Evolutionary conservation across 2,888 invertebrate genomes (phyloP).

Genomic region (Listrodromus nycthemerus): DNA sequence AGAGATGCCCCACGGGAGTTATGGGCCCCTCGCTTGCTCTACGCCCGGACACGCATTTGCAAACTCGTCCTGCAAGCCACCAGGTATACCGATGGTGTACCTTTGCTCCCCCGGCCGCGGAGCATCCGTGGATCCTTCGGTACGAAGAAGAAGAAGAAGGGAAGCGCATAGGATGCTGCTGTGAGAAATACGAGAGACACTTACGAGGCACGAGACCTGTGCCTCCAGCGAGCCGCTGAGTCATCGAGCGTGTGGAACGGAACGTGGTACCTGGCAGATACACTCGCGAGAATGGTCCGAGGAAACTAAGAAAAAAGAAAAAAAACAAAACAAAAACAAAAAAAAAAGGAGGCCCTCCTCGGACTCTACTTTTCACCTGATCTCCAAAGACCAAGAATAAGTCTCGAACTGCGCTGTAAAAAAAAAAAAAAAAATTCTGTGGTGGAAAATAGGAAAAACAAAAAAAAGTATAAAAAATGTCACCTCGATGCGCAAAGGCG

Average conservation of each 20-base stretch:
- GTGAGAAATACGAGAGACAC: conserved; percentile 53
- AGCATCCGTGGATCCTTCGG: conserved; percentile 25
- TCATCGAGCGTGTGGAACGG: conserved; percentile 41
- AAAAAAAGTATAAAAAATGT: neutral
- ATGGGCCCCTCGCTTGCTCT: conserved; percentile 64
- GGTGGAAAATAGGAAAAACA: too few species aligned
- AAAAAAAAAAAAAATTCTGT: neutral
- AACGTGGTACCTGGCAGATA: conserved; percentile 19
- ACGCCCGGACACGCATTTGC: conserved; percentile 69
- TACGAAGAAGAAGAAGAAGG: conserved; percentile 28
- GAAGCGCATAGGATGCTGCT: conserved; percentile 36
- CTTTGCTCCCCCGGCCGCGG: conserved; percentile 33
- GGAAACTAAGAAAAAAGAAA: neutral
- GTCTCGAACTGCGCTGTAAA: neutral
- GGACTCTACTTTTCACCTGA: neutral
- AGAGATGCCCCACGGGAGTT: conserved; percentile 67
- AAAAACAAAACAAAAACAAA: neutral
- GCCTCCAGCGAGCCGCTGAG: conserved; percentile 42
- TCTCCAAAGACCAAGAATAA: neutral
- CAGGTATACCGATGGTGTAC: conserved; percentile 41
- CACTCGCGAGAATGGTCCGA: conserved; percentile 3
- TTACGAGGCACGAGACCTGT: conserved; percentile 44
- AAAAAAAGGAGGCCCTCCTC: neutral
- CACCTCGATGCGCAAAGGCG: neutral
- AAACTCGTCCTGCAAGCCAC: conserved; percentile 71